Conservation (phyloP, 2,113 vertebrate species). For the Panthera uncia region DNA sequence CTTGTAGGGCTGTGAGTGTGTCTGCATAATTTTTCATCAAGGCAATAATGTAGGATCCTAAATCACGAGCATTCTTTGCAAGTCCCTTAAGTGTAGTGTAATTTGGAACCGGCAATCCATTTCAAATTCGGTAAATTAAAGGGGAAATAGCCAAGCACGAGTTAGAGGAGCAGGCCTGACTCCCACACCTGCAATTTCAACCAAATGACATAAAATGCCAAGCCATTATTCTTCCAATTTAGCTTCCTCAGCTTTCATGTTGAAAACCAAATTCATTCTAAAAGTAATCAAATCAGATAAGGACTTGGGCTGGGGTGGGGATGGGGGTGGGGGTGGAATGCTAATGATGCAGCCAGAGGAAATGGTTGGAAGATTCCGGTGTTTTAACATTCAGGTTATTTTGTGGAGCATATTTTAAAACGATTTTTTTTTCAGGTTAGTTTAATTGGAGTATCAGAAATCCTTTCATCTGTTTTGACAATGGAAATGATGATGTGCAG, state of each 20-base stretch:
- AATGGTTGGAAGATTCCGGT: constrained; percentile 49
- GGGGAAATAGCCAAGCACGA: constrained; percentile 73
- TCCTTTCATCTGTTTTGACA: constrained; percentile 80
- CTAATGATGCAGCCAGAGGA: constrained; percentile 42
- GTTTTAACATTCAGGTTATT: constrained; percentile 74
- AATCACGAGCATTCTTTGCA: constrained; percentile 79
- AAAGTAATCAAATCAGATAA: constrained; percentile 77
- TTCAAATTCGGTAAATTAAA: constrained; percentile 79
- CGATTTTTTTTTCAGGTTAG: constrained; percentile 76
- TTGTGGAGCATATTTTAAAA: constrained; percentile 78
- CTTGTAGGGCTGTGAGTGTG: constrained; percentile 68
- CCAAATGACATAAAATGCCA: constrained; percentile 81
- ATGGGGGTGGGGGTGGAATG: not conserved
- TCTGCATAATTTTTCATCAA: constrained; percentile 80
- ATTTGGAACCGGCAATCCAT: constrained; percentile 79
- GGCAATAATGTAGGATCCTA: constrained; percentile 72
- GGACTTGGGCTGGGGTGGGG: not conserved
- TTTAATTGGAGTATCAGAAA: constrained; percentile 81
- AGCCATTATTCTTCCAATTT: constrained; percentile 80
- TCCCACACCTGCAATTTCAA: constrained; percentile 80
- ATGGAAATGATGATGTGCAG: constrained; percentile 72
- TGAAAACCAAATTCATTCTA: constrained; percentile 70
- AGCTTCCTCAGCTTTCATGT: constrained; percentile 72
- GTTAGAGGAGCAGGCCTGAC: constrained; percentile 64
- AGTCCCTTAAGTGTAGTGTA: constrained; percentile 78